These are phyloP conservation scores for Bradysia coprophila DNA, from an alignment of 1,140 invertebrate species.

Conservation along the genomic window DNA sequence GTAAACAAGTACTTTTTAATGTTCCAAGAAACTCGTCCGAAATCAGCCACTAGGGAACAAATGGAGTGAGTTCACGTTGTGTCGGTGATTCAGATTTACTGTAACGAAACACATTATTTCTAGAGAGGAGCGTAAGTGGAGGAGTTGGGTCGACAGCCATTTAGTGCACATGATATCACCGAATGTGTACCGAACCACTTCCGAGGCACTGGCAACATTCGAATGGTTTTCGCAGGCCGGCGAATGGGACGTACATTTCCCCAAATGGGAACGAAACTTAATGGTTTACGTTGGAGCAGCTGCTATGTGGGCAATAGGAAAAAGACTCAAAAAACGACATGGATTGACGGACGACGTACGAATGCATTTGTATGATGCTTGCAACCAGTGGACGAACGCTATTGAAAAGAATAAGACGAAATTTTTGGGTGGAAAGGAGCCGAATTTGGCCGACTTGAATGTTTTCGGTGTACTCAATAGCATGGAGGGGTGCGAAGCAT, in stretches of 20 bases:
- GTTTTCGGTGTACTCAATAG: constrained; percentile 87
- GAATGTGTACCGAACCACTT: constrained; percentile 80
- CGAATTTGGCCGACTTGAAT: constrained; percentile 84
- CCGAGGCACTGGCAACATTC: constrained; percentile 78
- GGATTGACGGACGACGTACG: constrained; percentile 76
- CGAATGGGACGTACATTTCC: constrained; percentile 82
- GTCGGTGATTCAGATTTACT: too few relatives aligned
- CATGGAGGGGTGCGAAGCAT: constrained; percentile 88
- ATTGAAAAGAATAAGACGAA: constrained; percentile 46
- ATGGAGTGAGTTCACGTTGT: constrained; percentile 37
- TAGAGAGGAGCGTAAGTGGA: constrained; percentile 85
- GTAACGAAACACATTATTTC: too few relatives aligned
- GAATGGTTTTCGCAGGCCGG: constrained; percentile 81
- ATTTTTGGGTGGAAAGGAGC: constrained; percentile 72
- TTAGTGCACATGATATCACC: constrained; percentile 88
- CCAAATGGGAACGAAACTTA: constrained; percentile 59
- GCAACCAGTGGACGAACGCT: constrained; percentile 57
- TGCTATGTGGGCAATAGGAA: constrained; percentile 89
- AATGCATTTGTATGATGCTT: constrained; percentile 74
- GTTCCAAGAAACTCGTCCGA: constrained; percentile 41
- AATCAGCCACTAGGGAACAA: constrained; percentile 32
- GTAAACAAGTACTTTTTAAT: constrained; percentile 94
- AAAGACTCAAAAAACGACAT: constrained; percentile 73
- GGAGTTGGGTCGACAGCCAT: constrained; percentile 82
- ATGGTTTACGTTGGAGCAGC: constrained; percentile 87